A percentile compares a stretch with the other conserved stretches of the same genome.
Evolutionary conservation across 1,140 invertebrate genomes (phyloP).

Genomic region (Spodoptera frugiperda): DNA sequence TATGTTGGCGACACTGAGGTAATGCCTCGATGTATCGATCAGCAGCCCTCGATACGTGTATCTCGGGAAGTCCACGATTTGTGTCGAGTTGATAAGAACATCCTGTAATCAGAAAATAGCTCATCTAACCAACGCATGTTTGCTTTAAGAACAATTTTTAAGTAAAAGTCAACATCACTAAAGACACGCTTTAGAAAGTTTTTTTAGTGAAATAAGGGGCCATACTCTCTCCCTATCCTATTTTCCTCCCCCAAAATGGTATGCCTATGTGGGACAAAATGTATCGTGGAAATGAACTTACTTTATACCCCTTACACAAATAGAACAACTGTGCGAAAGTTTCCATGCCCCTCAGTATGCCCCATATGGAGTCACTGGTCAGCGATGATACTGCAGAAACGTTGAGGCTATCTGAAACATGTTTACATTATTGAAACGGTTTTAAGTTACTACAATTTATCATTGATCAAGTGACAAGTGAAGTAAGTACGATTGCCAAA

Average conservation of each 20-base stretch:
- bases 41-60: constrained; percentile 92
- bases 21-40: constrained; percentile 95
- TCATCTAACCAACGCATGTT: neutral
- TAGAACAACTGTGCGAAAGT: constrained; percentile 91
- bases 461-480: too few species aligned
- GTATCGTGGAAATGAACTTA: constrained; percentile 47
- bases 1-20: constrained; percentile 89
- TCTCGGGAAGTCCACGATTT: constrained; percentile 89
- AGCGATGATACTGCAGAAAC: constrained; percentile 66
- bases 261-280: too few species aligned
- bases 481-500: too few species aligned
- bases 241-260: too few species aligned
- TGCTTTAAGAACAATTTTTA: too few species aligned
- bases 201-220: too few species aligned
- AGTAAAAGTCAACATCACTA: too few species aligned
- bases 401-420: constrained; percentile 66
- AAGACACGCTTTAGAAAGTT: too few species aligned
- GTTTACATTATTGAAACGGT: constrained; percentile 43
- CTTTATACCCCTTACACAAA: constrained; percentile 71
- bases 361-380: constrained; percentile 89
- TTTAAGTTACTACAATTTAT: too few species aligned
- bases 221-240: too few species aligned
- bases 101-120: constrained; percentile 56
- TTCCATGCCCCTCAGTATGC: constrained; percentile 92
- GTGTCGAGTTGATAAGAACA: constrained; percentile 65